Percentiles rank a stretch among this genome's conserved stretches.
Conservation (phyloP, 2,888 invertebrate species). For the Drosophila buzzatii region DNA sequence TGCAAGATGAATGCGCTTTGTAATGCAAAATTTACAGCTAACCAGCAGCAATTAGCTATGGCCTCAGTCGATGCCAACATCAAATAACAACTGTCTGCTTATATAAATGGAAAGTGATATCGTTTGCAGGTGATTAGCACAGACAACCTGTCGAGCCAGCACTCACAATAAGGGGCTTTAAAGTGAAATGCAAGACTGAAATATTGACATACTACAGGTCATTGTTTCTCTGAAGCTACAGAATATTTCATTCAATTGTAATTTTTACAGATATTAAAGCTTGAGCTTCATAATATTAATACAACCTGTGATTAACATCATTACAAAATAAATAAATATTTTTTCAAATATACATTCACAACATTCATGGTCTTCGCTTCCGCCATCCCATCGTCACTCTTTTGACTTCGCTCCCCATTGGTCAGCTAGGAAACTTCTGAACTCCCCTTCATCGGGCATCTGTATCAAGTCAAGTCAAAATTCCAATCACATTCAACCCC, state of each 20-base stretch:
- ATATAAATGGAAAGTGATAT: conserved; percentile 17
- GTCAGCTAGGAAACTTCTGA: background rate
- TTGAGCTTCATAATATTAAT: background rate
- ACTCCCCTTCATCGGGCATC: background rate
- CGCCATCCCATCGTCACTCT: background rate
- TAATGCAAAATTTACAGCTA: conserved; percentile 63
- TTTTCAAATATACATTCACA: background rate
- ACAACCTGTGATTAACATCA: too few relatives aligned
- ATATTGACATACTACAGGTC: background rate
- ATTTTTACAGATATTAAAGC: too few relatives aligned
- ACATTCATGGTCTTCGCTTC: background rate
- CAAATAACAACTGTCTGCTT: conserved; percentile 12
- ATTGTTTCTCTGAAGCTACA: background rate
- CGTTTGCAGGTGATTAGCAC: background rate
- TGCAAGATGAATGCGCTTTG: conserved; percentile 68
- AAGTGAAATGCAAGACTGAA: background rate
- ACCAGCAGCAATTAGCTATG: conserved; percentile 51
- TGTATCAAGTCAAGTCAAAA: background rate
- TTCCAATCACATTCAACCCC: conserved; percentile 19
- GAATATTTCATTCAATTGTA: background rate
- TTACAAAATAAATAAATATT: background rate
- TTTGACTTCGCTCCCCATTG: background rate
- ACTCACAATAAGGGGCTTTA: background rate
- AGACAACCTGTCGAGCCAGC: background rate
- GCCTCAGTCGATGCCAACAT: conserved; percentile 29